phyloP scores from a whole-genome alignment of 2,888 invertebrate species.

The Calameuta filiformis region DNA sequence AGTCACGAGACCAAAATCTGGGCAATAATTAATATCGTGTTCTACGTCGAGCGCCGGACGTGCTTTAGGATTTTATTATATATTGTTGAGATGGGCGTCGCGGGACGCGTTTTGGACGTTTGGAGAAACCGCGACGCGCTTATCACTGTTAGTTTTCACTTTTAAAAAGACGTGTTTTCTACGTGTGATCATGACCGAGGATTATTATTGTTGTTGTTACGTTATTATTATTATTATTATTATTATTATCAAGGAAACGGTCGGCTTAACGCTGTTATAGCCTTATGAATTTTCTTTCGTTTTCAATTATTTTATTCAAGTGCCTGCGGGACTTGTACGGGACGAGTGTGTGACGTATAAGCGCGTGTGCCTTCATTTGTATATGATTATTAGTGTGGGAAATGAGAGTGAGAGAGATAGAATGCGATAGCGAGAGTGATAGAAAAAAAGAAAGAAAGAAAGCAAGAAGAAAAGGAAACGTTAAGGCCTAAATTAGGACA shows the following conservation, averaged over 20 bases:
- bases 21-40: not conserved
- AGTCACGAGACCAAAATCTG: not conserved
- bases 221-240: not conserved
- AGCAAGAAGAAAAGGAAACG: not conserved
- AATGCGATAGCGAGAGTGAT: no score
- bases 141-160: conserved; percentile 13
- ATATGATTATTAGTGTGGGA: not conserved
- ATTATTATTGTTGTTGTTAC: not conserved
- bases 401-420: not conserved
- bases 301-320: not conserved
- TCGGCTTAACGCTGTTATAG: not conserved
- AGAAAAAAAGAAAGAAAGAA: not conserved
- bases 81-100: not conserved
- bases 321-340: not conserved
- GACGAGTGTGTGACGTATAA: not conserved
- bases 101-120: not conserved
- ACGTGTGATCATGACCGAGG: conserved; percentile 11
- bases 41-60: not conserved
- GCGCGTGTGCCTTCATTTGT: not conserved
- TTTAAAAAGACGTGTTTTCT: conserved; percentile 24
- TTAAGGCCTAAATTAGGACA: not conserved
- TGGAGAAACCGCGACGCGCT: not conserved
- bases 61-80: not conserved
- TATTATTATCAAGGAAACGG: not conserved
- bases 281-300: not conserved